Conservation (phyloP, 2,797 vertebrate species). For the Myotis myotis region DNA sequence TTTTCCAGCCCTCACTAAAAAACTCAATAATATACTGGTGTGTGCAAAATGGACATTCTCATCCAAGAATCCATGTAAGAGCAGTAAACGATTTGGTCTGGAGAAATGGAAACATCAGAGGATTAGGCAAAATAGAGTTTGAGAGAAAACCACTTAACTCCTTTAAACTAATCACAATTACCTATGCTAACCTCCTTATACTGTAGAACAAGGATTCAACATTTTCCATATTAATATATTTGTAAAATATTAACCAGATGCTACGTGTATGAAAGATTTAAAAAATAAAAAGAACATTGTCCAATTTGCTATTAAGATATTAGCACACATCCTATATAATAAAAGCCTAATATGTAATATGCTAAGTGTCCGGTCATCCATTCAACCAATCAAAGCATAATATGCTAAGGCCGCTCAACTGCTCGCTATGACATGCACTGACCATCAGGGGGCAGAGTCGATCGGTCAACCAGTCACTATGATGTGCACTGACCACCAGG, state of each 20-base stretch:
- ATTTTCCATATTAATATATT: conserved; percentile 32
- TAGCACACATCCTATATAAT: background rate
- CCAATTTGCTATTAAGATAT: conserved; percentile 5
- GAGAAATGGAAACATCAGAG: conserved; percentile 63
- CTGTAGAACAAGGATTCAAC: background rate
- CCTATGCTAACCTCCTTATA: background rate
- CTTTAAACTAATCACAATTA: background rate
- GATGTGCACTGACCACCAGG: too few species aligned
- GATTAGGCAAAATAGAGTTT: conserved; percentile 35
- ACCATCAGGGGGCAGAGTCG: too few species aligned
- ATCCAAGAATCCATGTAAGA: conserved; percentile 89
- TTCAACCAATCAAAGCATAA: too few species aligned
- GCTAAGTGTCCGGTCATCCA: too few species aligned
- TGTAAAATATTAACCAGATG: background rate
- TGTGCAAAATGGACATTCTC: conserved; percentile 91
- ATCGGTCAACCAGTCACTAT: too few species aligned
- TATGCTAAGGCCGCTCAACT: too few species aligned
- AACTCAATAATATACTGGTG: conserved; percentile 89
- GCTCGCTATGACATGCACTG: too few species aligned
- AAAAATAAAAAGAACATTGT: background rate
- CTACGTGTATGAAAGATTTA: background rate
- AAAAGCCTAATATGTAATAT: too few species aligned
- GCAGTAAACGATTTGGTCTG: conserved; percentile 88
- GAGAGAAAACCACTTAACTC: background rate
- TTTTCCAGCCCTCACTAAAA: conserved; percentile 89